phyloP scores from a whole-genome alignment of 2,113 vertebrate genomes.

The Motacilla tschutschensis region DNA sequence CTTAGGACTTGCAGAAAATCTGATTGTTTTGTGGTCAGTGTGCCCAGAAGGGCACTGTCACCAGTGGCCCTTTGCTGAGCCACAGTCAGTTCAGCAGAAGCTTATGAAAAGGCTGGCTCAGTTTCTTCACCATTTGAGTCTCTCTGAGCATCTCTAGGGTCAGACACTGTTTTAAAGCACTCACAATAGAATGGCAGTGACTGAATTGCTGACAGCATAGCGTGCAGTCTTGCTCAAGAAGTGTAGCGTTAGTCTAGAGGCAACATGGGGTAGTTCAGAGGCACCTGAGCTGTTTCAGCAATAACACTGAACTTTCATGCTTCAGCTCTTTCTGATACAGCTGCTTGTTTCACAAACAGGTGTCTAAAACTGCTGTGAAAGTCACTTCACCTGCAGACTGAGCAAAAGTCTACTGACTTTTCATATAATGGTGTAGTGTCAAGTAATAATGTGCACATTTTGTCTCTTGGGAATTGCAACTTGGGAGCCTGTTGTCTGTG shows the following conservation, averaged over 20 bases:
- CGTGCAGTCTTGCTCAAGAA: slow-evolving; percentile 13
- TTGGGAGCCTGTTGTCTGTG: not conserved
- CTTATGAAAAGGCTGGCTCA: not conserved
- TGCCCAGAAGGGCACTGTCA: not conserved
- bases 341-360: slow-evolving; percentile 41
- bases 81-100: not conserved
- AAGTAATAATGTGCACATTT: not conserved
- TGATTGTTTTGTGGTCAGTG: not conserved
- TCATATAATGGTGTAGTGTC: not conserved
- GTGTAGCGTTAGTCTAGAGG: not conserved
- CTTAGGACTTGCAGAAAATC: not conserved
- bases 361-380: slow-evolving; percentile 40
- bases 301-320: slow-evolving; percentile 29
- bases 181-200: not conserved
- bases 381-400: slow-evolving; percentile 24
- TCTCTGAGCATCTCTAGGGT: not conserved
- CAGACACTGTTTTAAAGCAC: not conserved
- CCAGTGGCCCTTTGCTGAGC: not conserved
- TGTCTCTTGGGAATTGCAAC: not conserved
- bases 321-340: slow-evolving; percentile 40
- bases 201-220: slow-evolving; percentile 35
- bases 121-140: not conserved
- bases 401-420: slow-evolving; percentile 9
- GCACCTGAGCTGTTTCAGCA: slow-evolving; percentile 41
- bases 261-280: slow-evolving; percentile 16